Evolutionary conservation across 1,140 invertebrate species (phyloP).

Genomic region (Brachionus rotundiformis): DNA sequence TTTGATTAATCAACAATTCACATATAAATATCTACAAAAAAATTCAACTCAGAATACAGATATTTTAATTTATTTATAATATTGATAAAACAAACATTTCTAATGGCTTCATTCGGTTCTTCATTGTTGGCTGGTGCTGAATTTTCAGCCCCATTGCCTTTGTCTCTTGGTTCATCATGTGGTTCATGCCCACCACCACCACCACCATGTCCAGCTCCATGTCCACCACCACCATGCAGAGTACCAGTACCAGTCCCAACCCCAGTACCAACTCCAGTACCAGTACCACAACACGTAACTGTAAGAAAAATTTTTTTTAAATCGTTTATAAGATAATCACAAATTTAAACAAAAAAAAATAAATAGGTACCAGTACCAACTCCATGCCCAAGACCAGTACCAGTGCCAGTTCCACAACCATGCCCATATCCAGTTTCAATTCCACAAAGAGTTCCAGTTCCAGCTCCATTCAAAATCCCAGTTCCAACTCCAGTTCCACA

Average conservation of each 20-base stretch:
- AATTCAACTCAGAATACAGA: neutral
- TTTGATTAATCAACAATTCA: neutral
- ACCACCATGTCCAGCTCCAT: neutral
- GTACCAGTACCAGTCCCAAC: neutral
- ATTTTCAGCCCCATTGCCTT: neutral
- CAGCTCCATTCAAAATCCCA: neutral
- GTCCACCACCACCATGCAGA: neutral
- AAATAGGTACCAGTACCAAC: neutral
- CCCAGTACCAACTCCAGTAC: neutral
- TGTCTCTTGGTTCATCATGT: neutral
- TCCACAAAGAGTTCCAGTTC: neutral
- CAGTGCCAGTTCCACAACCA: neutral
- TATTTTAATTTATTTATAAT: neutral
- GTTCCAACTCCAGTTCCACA: slow-evolving; percentile 14
- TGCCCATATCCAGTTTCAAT: neutral
- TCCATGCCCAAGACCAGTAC: neutral
- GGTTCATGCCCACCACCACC: neutral
- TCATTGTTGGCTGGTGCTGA: neutral
- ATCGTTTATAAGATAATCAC: no score
- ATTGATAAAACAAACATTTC: neutral
- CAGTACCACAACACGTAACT: neutral
- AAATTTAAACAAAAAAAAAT: neutral
- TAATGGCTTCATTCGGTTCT: neutral
- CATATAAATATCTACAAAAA: neutral
- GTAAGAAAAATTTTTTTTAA: neutral